Base-by-base conservation (phyloP, 2,888 invertebrate species). In the Ischnus inquisitorius region DNA sequence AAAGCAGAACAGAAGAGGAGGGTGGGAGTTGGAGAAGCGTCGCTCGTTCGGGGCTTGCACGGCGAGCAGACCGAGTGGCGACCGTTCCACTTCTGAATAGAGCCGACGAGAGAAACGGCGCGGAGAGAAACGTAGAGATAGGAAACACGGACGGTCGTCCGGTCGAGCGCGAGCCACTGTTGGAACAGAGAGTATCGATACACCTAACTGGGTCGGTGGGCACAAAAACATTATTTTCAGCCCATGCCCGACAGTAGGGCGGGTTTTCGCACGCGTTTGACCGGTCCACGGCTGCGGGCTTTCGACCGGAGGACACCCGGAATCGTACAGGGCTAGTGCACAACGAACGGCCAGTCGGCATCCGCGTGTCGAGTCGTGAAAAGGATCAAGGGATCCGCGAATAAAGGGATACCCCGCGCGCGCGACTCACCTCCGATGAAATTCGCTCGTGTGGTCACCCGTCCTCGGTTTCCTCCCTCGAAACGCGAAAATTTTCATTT, bases 191-290 rank as follows among this genome's bases (percentile, higher is more conserved):
- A 65, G 84, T 78, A 75, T 84, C 82, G 78, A 82, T 84, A 82
- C 78, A 81, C 64, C 81, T 78, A 85, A 85, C 85, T 83, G 80
- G 85, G 83, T 85, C 85, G 83, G 80, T 64, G 69, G 69, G 19
- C 74, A 80, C 80, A 78, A 85, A 79, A 83, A 83, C 77, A 85
- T 85, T 74, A 77, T 77, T 85, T 85, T 48, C 77, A 65, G 72
- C 65, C 72, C 34, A 4, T 8, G 83, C 75, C 80, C 80, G 79
- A 83, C 77, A 74, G 77, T 79, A 74, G 77, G 83, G 76, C 67
- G 82, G 51, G 28, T 71, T 34, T 79, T 71, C 48, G 69, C 62
- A 69, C 72, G 72, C 39, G 69, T 62, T 80, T 54, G 64, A 67
- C 78, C 69, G 16, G 34, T 64, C 41, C 43, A 14, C 46, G 10